These are phyloP conservation scores for Saguinus midas DNA, from an alignment of 2,113 vertebrate species.

Conservation along the genomic window DNA sequence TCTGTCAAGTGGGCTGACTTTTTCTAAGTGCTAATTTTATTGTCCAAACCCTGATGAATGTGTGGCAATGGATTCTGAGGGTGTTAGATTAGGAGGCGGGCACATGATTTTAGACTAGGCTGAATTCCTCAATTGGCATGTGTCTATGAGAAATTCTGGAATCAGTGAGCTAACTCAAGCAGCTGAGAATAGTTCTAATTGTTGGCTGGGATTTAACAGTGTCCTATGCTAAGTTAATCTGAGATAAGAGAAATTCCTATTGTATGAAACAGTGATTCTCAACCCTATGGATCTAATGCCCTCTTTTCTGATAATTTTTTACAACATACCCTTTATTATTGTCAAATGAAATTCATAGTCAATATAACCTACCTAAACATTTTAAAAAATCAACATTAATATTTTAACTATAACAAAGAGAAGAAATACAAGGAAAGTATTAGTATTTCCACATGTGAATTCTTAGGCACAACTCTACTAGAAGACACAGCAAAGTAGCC, in stretches of 20 bases:
- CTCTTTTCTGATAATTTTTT: not conserved
- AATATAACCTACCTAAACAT: not conserved
- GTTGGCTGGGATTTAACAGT: not conserved
- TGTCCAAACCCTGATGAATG: not conserved
- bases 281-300: not conserved
- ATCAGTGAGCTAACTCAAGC: not conserved
- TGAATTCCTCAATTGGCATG: not conserved
- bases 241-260: conserved; percentile 31
- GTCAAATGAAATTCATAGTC: not conserved
- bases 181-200: conserved; percentile 2
- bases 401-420: not conserved
- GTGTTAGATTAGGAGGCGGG: not conserved
- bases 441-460: not conserved
- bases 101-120: not conserved
- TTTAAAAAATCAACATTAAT: not conserved
- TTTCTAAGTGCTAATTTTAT: not conserved
- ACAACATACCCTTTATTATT: not conserved
- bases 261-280: not conserved
- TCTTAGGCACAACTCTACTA: not conserved
- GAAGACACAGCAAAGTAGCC: not conserved
- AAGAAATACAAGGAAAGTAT: not conserved
- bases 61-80: not conserved
- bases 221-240: not conserved
- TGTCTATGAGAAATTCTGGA: not conserved
- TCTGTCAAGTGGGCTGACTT: not conserved